Evolutionary conservation across 2,113 vertebrate species (phyloP), one percentile per base, ranked within the genome.

Genomic region (Coptodon rendalli): DNA sequence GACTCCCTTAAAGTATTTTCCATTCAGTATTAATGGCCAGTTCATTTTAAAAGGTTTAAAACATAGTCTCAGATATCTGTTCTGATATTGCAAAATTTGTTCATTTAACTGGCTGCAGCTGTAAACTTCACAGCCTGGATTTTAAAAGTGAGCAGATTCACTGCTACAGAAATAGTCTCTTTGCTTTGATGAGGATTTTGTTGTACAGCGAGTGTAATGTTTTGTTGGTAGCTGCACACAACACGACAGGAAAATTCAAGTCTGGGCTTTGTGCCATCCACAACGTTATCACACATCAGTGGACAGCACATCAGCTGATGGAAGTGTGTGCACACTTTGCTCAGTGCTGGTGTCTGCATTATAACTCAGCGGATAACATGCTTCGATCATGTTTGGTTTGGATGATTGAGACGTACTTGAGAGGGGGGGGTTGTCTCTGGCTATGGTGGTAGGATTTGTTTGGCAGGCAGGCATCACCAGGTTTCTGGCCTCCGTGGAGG

Each of bases 381-480:
- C 84, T 86, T 89, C 34, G 31, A 83, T 89, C 90, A 83, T 86
- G 89, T 89, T 83, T 80, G 68, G 14, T 86, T 73, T 88, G 89
- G 84, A 48, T 54, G 87, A 91, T 89, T 88, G 86, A 92, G 92
- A 83, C 29, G 5, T 89, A n/a, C 83, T 73, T 3, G 13, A 1
- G 31, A 12, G 22, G 40, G 8, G 8, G 8, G 56, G 2, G 7
- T 1, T 29, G 38, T 84, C n/a, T 85, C 71, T 91, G 38, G 82
- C 59, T 50, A 38, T 36, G 11, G 78, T 22, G 61, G 78, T 12
- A 79, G 76, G 84, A 56, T 88, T 81, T 88, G 87, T 85, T 91
- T 87, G 93, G 87, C 89, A 91, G 86, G 81, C 88, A 88, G 76
- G 82, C 84, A 82, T 89, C 91, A 89, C 79, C 87, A 87, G 92